These are phyloP conservation scores for Panurus biarmicus DNA, from an alignment of 2,113 vertebrate species.

Conservation along the genomic window DNA sequence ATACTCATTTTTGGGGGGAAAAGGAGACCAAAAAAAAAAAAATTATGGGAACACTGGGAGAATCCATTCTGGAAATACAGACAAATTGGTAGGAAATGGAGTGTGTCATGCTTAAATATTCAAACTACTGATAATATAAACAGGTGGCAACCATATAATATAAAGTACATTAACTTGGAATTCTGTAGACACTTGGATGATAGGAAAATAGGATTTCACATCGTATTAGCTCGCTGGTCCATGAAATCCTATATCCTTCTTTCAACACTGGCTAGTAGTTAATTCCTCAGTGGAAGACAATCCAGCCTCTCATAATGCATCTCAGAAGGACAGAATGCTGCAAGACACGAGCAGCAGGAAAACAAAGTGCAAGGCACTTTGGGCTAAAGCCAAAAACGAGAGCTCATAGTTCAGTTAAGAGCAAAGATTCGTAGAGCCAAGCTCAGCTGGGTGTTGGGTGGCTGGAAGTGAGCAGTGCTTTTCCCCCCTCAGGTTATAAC, in stretches of 20 bases:
- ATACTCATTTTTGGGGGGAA: not conserved
- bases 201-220: conserved; percentile 51
- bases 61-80: not conserved
- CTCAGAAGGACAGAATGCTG: not conserved
- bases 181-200: conserved; percentile 38
- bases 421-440: not conserved
- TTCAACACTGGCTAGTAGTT: conserved; percentile 8
- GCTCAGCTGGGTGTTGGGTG: not conserved
- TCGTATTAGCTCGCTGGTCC: conserved; percentile 16
- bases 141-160: conserved; percentile 35
- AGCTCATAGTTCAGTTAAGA: not conserved
- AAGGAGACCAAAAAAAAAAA: not conserved
- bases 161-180: conserved; percentile 53
- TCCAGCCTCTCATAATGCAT: not conserved
- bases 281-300: conserved; percentile 25
- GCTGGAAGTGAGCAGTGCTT: not conserved
- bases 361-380: not conserved
- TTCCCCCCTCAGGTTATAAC: not conserved
- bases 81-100: conserved; percentile 26
- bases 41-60: not conserved
- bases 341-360: not conserved
- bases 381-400: not conserved
- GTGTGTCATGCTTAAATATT: conserved; percentile 41
- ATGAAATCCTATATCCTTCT: conserved; percentile 34
- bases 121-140: conserved; percentile 43